Evolutionary conservation across 1,140 invertebrate genomes (phyloP).

Genomic region (Apis laboriosa): DNA sequence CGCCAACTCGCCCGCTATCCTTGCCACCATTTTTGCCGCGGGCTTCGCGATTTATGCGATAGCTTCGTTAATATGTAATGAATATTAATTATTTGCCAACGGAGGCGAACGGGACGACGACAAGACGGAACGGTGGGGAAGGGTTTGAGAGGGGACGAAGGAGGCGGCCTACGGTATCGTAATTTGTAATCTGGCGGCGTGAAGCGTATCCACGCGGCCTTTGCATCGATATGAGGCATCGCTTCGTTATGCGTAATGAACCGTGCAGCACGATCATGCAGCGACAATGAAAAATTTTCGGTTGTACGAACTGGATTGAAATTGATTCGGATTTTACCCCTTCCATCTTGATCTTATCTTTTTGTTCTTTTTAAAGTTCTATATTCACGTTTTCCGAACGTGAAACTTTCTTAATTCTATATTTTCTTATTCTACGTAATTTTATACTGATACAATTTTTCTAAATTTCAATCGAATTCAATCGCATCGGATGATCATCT

Average conservation of each 20-base stretch:
- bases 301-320: background rate
- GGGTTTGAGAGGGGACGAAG: background rate
- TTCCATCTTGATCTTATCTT: background rate
- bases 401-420: too few species aligned
- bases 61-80: constrained; percentile 80
- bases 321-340: constrained; percentile 17
- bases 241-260: constrained; percentile 63
- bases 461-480: too few species aligned
- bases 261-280: constrained; percentile 29
- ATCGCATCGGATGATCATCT: too few species aligned
- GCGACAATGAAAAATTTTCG: constrained; percentile 49
- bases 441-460: too few species aligned
- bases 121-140: constrained; percentile 19
- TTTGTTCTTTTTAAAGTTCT: too few species aligned
- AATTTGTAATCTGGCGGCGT: constrained; percentile 77
- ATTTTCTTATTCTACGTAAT: too few species aligned
- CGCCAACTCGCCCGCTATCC: constrained; percentile 64
- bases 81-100: constrained; percentile 80
- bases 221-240: constrained; percentile 64
- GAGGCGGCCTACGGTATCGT: constrained; percentile 63
- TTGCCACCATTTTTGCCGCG: constrained; percentile 62
- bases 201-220: constrained; percentile 63
- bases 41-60: constrained; percentile 76
- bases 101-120: constrained; percentile 54
- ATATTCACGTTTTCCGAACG: too few species aligned